Conservation (phyloP, 2,888 invertebrate genomes). For the Cephus spinipes region DNA sequence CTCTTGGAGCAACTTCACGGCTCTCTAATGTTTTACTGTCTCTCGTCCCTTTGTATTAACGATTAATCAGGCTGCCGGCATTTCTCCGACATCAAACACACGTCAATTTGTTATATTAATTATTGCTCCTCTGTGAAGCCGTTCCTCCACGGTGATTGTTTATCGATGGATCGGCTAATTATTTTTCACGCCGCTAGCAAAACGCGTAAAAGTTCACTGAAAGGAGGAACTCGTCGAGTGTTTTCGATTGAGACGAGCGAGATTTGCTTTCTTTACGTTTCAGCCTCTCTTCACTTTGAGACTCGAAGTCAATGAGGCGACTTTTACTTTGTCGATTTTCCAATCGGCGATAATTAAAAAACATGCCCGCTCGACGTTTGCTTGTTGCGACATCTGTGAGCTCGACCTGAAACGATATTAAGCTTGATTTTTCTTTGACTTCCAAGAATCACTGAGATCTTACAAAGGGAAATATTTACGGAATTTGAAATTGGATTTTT, state of each 20-base stretch:
- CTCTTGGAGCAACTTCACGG: neutral
- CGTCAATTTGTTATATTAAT: conserved; percentile 61
- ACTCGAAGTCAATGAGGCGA: neutral
- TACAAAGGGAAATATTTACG: neutral
- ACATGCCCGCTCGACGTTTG: neutral
- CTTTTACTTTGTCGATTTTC: neutral
- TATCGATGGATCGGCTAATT: neutral
- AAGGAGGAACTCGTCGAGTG: neutral
- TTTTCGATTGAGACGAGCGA: neutral
- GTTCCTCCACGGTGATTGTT: neutral
- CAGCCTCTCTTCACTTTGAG: neutral
- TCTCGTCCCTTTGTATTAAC: conserved; percentile 61
- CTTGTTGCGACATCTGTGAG: neutral
- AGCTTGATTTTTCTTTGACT: neutral
- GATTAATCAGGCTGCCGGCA: conserved; percentile 57
- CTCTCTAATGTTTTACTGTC: neutral
- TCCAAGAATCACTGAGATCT: neutral
- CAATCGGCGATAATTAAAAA: neutral
- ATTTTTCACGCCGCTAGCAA: too few relatives aligned
- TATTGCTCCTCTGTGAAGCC: conserved; percentile 35
- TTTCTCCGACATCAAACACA: conserved; percentile 58
- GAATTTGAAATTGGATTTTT: neutral
- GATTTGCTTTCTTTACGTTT: neutral
- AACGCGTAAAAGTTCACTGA: neutral
- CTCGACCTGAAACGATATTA: neutral